A percentile compares a stretch with the other conserved stretches of the same genome.
Conservation (phyloP, 2,797 vertebrate species). For the Cynodonichthys magdalenae region DNA sequence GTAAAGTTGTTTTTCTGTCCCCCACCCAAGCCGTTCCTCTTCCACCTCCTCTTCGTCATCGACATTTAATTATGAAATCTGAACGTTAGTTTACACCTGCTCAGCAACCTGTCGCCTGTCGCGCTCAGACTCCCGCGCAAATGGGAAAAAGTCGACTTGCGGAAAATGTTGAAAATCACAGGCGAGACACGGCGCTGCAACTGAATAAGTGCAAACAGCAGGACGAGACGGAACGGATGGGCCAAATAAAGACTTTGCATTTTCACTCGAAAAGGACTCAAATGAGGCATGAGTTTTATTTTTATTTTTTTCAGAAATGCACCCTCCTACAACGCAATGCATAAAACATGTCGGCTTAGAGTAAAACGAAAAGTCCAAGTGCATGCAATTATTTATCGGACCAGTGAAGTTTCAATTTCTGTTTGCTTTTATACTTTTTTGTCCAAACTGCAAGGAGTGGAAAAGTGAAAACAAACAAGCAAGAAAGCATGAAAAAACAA, state of each 20-base stretch:
- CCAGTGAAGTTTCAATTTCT: conserved; percentile 81
- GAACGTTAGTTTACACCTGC: conserved; percentile 78
- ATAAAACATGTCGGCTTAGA: conserved; percentile 79
- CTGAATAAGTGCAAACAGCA: conserved; percentile 73
- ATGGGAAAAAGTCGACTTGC: conserved; percentile 61
- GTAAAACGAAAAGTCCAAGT: conserved; percentile 74
- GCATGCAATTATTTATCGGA: conserved; percentile 81
- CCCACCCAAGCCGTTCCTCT: not conserved
- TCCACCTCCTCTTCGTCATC: not conserved
- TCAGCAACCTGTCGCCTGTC: conserved; percentile 76
- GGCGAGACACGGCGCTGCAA: conserved; percentile 56
- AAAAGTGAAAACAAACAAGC: conserved; percentile 46
- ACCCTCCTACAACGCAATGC: conserved; percentile 62
- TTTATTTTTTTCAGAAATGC: conserved; percentile 39
- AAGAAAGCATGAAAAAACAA: conserved; percentile 63
- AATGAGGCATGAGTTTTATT: conserved; percentile 80
- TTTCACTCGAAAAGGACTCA: conserved; percentile 74
- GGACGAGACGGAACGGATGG: conserved; percentile 65
- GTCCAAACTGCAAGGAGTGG: conserved; percentile 28
- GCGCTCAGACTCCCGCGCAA: conserved; percentile 66
- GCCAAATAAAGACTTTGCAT: conserved; percentile 77
- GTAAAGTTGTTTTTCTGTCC: conserved; percentile 33
- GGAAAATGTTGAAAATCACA: conserved; percentile 61
- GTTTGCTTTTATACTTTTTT: conserved; percentile 51
- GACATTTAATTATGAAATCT: conserved; percentile 65